Base-by-base conservation (phyloP, 1,140 invertebrate genomes). In the Sweltsa coloradensis region DNA sequence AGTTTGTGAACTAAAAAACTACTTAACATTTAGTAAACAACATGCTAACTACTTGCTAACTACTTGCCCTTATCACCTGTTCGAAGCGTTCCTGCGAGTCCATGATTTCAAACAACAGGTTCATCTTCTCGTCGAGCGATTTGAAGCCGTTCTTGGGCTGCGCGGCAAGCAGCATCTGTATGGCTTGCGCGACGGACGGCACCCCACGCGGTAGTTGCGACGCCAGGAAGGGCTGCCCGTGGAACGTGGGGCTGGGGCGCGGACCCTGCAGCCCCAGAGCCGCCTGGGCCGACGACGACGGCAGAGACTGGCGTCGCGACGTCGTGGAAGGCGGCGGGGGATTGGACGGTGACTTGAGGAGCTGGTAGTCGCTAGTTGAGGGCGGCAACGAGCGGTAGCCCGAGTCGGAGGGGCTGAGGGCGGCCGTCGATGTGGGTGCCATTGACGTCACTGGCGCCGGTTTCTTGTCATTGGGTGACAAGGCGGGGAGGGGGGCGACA, bases 61-160 rank as follows among this genome's bases (percentile, higher is more conserved):
- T n/a, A 47, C n/a, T 7, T 25, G 45, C 46, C 14, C 22, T n/a
- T 54, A 43, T 67, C 68, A 85, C 82, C 81, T 85, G 77, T 57
- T 82, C 81, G 56, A 87, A 82, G 57, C 75, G 70, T 62, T 85
- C 81, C 66, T 85, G 83, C 11, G 81, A 79, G 56, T 85, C 82
- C 55, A 85, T 70, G 50, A 87, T 85, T 50, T 87, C 83, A 55
- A 85, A 78, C 61, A 85, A 83, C 11, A 87, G 70, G 9, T 76
- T 74, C 53, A 87, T 71, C 57, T 83, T 82, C 61, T 85, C 81
- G 53, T 84, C 80, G 61, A 78, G 71, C 53, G 81, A 76, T 51
- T 79, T 77, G 60, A 83, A 81, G 2, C 80, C 80, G 57, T 84
- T 83, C 14, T 78, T 62, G 1, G 79, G 77, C 57, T 79, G 74